Base-by-base conservation (phyloP, 1,140 invertebrate genomes). In the Doryteuthis pealeii region DNA sequence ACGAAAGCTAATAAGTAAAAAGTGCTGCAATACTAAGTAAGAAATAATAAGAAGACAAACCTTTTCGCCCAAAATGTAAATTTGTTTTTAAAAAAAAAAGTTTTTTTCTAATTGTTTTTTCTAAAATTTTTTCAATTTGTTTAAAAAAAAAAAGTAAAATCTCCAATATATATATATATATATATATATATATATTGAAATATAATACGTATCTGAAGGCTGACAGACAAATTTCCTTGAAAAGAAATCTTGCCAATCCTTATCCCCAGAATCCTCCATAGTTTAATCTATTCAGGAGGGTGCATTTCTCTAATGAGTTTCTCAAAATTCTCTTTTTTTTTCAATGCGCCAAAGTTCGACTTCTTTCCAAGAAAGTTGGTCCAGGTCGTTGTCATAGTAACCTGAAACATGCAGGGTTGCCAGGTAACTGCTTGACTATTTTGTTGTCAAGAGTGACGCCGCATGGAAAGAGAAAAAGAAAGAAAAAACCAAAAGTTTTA, bases 331-430 rank as follows among this genome's bases (percentile, higher is more conserved):
- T 93, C 92, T n/a, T 58, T 90, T 86, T 40, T 90, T 87, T 62
- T 91, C 90, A 72, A 92, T 90, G 89, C 92, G 83, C 66, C 83
- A 89, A 43, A 94, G 87, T 86, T 94, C 93, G 43, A 91, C 90
- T 43, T 88, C 88, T 75, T 93, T 91, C 70, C n/a, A n/a, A n/a
- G 94, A 85, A 76, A 90, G 89, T 30, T 92, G 92, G 83, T 93
- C 91, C 78, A 91, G 92, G 85, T 94, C 92, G 74, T 90, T 89
- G 84, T 94, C 93, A 83, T 93, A 93, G 83, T 93, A 93, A 43
- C 91, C 92, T 82, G 94, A 94, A 91, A 94, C 93, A n/a, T n/a
- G n/a, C 81, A 93, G 91, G 76, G 91, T 92, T 58, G 93, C 92
- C 26, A 94, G 85, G 80, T 92, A n/a, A 93, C 77, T 93, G 92